phyloP scores from a whole-genome alignment of 2,888 invertebrate genomes.

The Luperina testacea region DNA sequence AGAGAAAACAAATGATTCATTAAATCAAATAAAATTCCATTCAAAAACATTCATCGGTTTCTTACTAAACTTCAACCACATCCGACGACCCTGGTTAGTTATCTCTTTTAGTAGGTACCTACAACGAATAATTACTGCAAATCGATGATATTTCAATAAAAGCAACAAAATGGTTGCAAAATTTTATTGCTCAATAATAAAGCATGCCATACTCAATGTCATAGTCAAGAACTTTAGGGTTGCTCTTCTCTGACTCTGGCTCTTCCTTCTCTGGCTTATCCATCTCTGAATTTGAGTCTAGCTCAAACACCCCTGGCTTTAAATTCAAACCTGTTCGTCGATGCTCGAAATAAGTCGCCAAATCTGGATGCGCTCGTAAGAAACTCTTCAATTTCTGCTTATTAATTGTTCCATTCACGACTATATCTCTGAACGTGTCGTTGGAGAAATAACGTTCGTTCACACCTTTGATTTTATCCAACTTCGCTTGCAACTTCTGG shows the following conservation, averaged over 20 bases:
- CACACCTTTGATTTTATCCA: conserved; percentile 73
- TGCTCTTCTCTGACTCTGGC: neutral
- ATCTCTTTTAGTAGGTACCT: neutral
- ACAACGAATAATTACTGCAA: neutral
- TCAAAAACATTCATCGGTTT: too few relatives aligned
- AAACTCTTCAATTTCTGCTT: conserved; percentile 72
- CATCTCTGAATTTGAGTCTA: neutral
- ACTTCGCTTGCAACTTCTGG: conserved; percentile 64
- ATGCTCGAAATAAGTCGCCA: conserved; percentile 59
- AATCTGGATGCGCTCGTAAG: conserved; percentile 78
- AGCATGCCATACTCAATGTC: conserved; percentile 82
- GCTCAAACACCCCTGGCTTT: neutral
- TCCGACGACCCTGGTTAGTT: neutral
- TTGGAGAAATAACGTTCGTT: conserved; percentile 78
- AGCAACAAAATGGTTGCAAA: neutral
- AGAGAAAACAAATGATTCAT: too few relatives aligned
- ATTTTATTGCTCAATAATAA: conserved; percentile 77
- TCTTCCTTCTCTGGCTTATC: neutral
- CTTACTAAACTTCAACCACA: neutral
- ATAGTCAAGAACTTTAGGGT: conserved; percentile 67
- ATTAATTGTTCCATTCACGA: conserved; percentile 78
- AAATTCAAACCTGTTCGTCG: conserved; percentile 30
- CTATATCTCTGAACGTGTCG: conserved; percentile 78
- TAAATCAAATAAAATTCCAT: too few relatives aligned
- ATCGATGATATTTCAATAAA: neutral